A percentile compares a stretch with the other conserved stretches of the same genome.
Conservation (phyloP, 1,140 invertebrate genomes). For the Macrocentrus cingulum region DNA sequence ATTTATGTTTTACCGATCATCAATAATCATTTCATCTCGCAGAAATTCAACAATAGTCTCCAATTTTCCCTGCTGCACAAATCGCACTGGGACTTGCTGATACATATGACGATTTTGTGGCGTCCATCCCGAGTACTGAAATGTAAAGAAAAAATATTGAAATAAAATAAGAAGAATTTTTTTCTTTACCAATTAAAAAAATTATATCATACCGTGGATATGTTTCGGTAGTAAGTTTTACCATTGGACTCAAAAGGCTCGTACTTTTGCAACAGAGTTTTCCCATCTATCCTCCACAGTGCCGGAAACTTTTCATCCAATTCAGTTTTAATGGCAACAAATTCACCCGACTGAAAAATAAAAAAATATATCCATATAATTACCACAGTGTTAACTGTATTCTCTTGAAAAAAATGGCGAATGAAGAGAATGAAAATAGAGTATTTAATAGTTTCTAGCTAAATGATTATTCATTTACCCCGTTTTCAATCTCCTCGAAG, state of each 20-base stretch:
- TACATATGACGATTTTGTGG: conserved; percentile 77
- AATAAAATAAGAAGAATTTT: too few relatives aligned
- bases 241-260: conserved; percentile 81
- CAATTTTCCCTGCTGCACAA: conserved; percentile 70
- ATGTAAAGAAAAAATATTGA: conserved; percentile 20
- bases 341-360: conserved; percentile 74
- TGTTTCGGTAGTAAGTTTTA: conserved; percentile 79
- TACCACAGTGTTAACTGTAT: not conserved
- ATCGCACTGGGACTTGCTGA: conserved; percentile 74
- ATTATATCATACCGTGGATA: conserved; percentile 72
- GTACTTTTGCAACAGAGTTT: conserved; percentile 83
- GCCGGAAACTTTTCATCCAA: conserved; percentile 74
- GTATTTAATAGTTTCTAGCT: not conserved
- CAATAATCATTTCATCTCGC: conserved; percentile 69
- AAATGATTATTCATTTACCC: conserved; percentile 39
- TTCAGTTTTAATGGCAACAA: conserved; percentile 79
- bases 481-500: conserved; percentile 37
- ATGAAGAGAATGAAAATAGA: conserved; percentile 15
- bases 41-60: conserved; percentile 82
- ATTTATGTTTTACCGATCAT: conserved; percentile 60
- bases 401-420: not conserved
- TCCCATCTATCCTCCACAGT: conserved; percentile 86
- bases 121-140: conserved; percentile 78
- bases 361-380: conserved; percentile 5
- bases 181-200: too few relatives aligned